phyloP scores from a whole-genome alignment of 1,140 invertebrate genomes.

The Conus betulinus region DNA sequence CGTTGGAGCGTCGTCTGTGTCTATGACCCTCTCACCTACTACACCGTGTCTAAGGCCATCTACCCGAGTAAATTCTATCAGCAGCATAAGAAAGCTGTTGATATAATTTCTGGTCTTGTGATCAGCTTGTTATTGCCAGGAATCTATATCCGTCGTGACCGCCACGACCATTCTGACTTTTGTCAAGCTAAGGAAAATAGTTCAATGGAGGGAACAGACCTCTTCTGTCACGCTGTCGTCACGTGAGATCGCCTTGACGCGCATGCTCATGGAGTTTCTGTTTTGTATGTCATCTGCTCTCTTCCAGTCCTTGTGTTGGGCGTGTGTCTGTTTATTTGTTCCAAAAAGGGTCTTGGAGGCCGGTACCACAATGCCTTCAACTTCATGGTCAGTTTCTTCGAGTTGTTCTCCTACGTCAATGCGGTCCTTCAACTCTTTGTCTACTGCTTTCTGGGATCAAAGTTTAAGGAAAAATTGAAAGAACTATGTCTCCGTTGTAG shows the following conservation, averaged over 20 bases:
- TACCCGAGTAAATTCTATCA: not conserved
- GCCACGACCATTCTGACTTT: not conserved
- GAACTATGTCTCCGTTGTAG: too few relatives aligned
- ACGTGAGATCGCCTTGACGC: slow-evolving; percentile 12
- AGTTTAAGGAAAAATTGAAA: not conserved
- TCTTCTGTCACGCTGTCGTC: not conserved
- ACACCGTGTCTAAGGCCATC: not conserved
- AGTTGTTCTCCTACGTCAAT: slow-evolving; percentile 3
- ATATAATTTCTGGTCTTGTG: not conserved
- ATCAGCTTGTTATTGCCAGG: not conserved
- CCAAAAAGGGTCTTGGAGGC: not conserved
- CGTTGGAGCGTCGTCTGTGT: slow-evolving; percentile 4
- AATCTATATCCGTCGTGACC: not conserved
- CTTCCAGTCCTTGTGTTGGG: not conserved
- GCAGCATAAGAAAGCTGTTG: not conserved
- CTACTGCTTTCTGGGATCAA: not conserved
- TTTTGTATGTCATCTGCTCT: not conserved
- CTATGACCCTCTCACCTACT: not conserved
- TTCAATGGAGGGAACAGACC: not conserved
- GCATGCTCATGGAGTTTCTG: slow-evolving; percentile 15
- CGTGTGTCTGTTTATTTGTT: not conserved
- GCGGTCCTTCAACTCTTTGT: not conserved
- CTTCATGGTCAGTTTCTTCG: not conserved
- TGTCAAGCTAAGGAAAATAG: not conserved
- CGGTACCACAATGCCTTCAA: not conserved